phyloP scores from a whole-genome alignment of 2,113 vertebrate genomes.

The Cariama cristata region DNA sequence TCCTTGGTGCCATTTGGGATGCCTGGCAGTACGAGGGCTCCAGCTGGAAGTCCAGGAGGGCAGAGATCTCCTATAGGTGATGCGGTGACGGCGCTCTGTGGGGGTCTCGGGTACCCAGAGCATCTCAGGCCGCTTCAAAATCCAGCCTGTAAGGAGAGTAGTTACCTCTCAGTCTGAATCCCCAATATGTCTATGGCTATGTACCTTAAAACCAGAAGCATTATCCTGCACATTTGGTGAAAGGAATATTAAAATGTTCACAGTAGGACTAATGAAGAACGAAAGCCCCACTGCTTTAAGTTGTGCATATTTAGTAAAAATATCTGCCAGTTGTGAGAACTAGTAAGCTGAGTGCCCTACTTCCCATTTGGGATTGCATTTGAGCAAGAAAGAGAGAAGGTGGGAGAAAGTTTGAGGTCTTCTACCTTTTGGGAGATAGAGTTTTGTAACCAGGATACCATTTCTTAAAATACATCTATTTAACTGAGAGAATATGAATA shows the following conservation, averaged over 20 bases:
- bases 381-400: neutral
- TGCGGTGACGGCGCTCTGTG: neutral
- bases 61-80: neutral
- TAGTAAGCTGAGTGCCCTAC: neutral
- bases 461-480: slow-evolving; percentile 16
- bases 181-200: neutral
- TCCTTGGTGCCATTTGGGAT: neutral
- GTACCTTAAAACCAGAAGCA: neutral
- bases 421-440: neutral
- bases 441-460: slow-evolving; percentile 23
- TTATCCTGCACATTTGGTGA: neutral
- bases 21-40: neutral
- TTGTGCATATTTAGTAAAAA: neutral
- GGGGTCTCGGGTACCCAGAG: neutral
- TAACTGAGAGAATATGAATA: neutral
- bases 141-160: neutral
- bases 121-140: neutral
- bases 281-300: neutral
- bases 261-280: neutral
- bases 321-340: neutral
- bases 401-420: neutral
- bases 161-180: neutral
- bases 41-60: neutral
- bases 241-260: neutral
- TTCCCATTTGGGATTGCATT: neutral